Base-by-base conservation (phyloP, 2,888 invertebrate genomes). In the Chaitophorus viminalis region DNA sequence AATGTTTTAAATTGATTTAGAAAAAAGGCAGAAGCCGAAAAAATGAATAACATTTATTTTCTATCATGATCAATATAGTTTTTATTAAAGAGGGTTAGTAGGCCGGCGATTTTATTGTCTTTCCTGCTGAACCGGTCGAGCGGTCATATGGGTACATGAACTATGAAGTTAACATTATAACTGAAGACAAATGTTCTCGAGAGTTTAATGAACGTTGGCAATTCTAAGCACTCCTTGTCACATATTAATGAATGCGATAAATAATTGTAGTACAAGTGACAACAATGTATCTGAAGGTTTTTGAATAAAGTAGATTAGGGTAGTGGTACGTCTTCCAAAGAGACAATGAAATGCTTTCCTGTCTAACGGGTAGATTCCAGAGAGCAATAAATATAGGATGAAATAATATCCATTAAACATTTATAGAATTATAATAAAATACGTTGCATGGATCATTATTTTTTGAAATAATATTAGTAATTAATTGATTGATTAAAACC, bases 341-440 rank as follows among this genome's bases (percentile, higher is more conserved):
- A 79, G 36, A 79, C 79, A 79, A 79, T 79, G 29, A 29, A 36
- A 65, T 21, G 54, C 65, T 29, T 31, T 65, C 5, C 54, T 39
- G 36, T 29, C 29, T 29, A 65, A 79, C 18, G 65, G 65, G n/a
- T 46, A 9, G 46, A 46, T 46, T 46, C 5, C 46, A 46, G 46
- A 46, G 9, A 46, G 46, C 46, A 46, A 46, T 9, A 46, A n/a
- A 9, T 9, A 9, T 46, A 9, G 46, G 9, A 46, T 46, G 9
- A 46, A 5, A 46, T n/a, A n/a, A n/a, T 46, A 46, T 46, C 11
- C 9, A 46, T 46, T 9, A 46, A 9, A 46, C 46, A 46, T 46
- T 46, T 46, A 46, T 46, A 46, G 9, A 1, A 9, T 46, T 46
- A 46, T 46, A 9, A 46, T 46, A 46, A 46, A 46, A 46, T 46